phyloP scores from a whole-genome alignment of 2,113 vertebrate species.

The Ictidomys tridecemlineatus region DNA sequence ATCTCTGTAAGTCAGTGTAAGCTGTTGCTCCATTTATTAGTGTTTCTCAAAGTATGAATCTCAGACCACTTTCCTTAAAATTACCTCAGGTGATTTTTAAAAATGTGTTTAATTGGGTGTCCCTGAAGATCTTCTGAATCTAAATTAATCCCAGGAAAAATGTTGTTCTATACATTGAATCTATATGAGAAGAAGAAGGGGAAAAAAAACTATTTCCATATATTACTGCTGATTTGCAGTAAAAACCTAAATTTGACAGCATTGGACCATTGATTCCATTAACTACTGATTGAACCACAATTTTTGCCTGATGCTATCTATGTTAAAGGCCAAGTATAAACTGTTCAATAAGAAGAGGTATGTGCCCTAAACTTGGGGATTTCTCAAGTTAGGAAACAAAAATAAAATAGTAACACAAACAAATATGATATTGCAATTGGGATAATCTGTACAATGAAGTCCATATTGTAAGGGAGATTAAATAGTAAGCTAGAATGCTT shows the following conservation, averaged over 20 bases:
- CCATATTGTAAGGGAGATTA: background rate
- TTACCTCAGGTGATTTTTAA: background rate
- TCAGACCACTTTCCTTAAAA: background rate
- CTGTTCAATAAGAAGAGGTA: background rate
- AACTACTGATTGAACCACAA: background rate
- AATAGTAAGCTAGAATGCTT: background rate
- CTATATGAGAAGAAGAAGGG: background rate
- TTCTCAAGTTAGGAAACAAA: background rate
- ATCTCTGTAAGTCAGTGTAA: background rate
- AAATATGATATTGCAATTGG: background rate
- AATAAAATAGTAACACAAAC: background rate
- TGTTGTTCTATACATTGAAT: background rate
- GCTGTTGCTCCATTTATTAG: background rate
- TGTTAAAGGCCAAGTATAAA: background rate
- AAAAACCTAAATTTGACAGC: background rate
- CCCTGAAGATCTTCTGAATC: background rate
- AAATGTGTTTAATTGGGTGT: background rate
- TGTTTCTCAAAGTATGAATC: background rate
- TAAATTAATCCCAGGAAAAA: background rate
- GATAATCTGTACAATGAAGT: background rate
- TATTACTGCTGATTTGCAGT: background rate
- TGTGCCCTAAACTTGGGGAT: background rate
- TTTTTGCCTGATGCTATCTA: background rate
- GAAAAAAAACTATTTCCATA: background rate
- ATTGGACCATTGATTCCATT: background rate